Evolutionary conservation across 2,888 invertebrate genomes (phyloP), one percentile per base, ranked within the genome.

Genomic region (Laspeyria flexula): DNA sequence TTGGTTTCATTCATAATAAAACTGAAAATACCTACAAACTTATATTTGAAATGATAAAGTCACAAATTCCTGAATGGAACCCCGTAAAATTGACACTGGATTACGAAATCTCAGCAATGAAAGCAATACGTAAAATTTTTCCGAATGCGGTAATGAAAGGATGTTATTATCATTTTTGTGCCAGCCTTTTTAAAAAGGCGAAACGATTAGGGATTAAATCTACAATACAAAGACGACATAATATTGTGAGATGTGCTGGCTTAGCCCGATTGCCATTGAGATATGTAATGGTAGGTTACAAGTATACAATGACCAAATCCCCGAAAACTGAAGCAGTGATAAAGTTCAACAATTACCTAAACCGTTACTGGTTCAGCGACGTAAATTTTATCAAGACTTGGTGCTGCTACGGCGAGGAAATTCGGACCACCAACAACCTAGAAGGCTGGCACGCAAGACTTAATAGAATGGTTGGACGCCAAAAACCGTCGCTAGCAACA

Each of bases 371-470:
- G n/a, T n/a, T n/a, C n/a, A n/a, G n/a, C n/a, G n/a, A n/a, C n/a
- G n/a, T n/a, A 35, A 33, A 23, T 16, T 49, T 44, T 41, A 45
- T 51, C 11, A 51, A 51, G 35, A 44, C 12, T 11, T 44, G 45
- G 44, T 51, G 51, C 35, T 51, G 51, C 31, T 35, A 51, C 10
- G 37, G 41, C 12, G 51, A 51, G 13, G 21, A 33, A 25, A 34
- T 34, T 23, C 38, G 48, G 34, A 54, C 48, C 34, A 54, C 44
- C 37, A 48, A 54, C 18, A 33, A 54, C 30, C 31, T 48, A 31
- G 48, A 54, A 48, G 54, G 54, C 13, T 54, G 48, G 54, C 54
- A 54, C 21, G 43, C 54, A n/a, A 54, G 54, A 45, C 33, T 54
- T 15, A 44, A 48, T 40, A 42, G 39, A 33, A 33, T 33, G 25